Evolutionary conservation across 2,888 invertebrate species (phyloP).

Genomic region (Pherbina coryleti): DNA sequence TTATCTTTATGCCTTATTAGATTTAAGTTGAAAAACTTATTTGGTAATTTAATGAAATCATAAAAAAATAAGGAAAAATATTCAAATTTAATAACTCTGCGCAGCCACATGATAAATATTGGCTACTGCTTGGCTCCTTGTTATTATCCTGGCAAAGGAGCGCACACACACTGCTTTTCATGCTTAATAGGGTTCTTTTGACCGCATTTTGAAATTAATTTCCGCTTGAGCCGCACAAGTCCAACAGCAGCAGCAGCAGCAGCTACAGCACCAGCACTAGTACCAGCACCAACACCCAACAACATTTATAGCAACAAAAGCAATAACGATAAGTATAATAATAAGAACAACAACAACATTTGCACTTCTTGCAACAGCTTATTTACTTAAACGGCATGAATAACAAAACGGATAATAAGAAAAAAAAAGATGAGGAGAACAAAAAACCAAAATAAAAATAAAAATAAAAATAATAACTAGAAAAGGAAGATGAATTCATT

Average conservation of each 20-base stretch:
- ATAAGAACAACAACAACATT: background rate
- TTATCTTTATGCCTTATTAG: too few species aligned
- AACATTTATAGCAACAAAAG: too few species aligned
- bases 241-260: background rate
- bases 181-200: conserved; percentile 3
- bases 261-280: too few species aligned
- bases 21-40: too few species aligned
- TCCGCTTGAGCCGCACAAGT: background rate
- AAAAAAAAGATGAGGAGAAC: background rate
- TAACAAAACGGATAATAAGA: background rate
- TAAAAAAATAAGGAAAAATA: background rate
- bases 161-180: too few species aligned
- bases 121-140: too few species aligned
- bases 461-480: background rate
- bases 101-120: background rate
- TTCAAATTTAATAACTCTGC: conserved; percentile 5
- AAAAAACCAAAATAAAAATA: background rate
- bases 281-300: too few species aligned
- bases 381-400: conserved; percentile 14
- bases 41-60: too few species aligned
- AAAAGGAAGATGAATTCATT: background rate
- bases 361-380: conserved; percentile 16
- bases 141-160: too few species aligned
- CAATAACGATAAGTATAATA: background rate
- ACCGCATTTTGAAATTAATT: conserved; percentile 3